Evolutionary conservation across 1,140 invertebrate genomes (phyloP).

Genomic region (Neotoxoptera formosana): DNA sequence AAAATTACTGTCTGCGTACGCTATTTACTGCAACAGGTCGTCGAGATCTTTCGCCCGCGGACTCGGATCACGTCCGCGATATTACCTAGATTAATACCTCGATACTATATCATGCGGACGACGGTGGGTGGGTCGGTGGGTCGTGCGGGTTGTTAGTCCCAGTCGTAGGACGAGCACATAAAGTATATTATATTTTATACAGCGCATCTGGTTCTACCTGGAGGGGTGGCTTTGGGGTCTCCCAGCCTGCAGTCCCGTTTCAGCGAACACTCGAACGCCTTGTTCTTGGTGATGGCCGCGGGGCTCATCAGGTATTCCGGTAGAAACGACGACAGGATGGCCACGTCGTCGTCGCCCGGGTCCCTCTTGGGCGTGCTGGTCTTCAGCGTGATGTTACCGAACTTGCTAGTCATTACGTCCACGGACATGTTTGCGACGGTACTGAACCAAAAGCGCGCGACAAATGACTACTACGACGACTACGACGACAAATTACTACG

Average conservation of each 20-base stretch:
- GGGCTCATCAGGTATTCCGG: conserved; percentile 66
- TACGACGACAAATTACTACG: no score
- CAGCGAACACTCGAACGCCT: conserved; percentile 78
- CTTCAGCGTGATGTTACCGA: conserved; percentile 73
- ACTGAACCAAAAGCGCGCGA: conserved; percentile 24
- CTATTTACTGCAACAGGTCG: background rate
- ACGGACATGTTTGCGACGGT: conserved; percentile 20
- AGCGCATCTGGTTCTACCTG: conserved; percentile 72
- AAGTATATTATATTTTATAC: background rate
- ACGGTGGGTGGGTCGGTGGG: no score
- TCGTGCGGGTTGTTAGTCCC: background rate
- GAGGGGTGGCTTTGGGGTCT: conserved; percentile 76
- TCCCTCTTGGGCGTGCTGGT: conserved; percentile 72
- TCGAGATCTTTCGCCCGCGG: background rate
- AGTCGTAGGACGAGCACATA: background rate
- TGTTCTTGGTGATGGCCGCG: conserved; percentile 73
- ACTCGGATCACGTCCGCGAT: no score
- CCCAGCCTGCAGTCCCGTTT: conserved; percentile 76
- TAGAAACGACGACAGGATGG: conserved; percentile 82
- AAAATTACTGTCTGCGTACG: no score
- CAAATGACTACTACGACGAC: background rate
- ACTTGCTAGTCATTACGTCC: conserved; percentile 77
- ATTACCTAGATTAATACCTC: no score
- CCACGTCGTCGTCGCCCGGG: conserved; percentile 81
- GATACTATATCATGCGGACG: background rate